phyloP scores from a whole-genome alignment of 2,113 vertebrate species.

The Otolemur garnettii region DNA sequence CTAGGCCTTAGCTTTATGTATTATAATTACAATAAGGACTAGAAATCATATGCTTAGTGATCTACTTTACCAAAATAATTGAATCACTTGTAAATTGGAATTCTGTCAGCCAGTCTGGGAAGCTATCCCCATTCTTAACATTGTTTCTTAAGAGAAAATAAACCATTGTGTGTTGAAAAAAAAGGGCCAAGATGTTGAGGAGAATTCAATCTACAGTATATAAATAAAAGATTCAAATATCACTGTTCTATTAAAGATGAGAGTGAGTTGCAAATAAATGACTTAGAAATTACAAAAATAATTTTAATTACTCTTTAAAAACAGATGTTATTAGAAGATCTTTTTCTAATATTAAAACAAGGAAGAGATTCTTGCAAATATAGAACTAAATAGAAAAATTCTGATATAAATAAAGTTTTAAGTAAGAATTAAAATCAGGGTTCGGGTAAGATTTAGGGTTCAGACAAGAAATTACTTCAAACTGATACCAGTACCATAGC shows the following conservation, averaged over 20 bases:
- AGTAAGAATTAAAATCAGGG: neutral
- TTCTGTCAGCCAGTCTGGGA: neutral
- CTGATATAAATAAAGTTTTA: neutral
- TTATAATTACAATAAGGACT: neutral
- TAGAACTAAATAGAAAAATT: neutral
- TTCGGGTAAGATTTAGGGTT: neutral
- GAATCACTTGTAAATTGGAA: constrained; percentile 24
- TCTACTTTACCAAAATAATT: neutral
- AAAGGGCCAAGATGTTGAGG: neutral
- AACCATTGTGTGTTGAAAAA: neutral
- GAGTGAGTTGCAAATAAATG: neutral
- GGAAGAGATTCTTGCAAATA: neutral
- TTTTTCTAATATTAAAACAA: constrained; percentile 10
- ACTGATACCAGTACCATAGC: neutral
- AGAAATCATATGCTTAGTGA: constrained; percentile 2
- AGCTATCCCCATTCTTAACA: neutral
- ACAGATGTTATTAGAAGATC: neutral
- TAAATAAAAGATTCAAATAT: neutral
- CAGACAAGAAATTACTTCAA: neutral
- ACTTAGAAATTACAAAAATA: neutral
- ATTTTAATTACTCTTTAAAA: neutral
- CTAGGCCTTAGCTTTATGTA: neutral
- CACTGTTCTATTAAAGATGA: neutral
- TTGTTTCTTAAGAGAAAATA: neutral
- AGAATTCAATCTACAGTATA: neutral